Conservation (phyloP, 2,888 invertebrate species). For the Sericinus montela region DNA sequence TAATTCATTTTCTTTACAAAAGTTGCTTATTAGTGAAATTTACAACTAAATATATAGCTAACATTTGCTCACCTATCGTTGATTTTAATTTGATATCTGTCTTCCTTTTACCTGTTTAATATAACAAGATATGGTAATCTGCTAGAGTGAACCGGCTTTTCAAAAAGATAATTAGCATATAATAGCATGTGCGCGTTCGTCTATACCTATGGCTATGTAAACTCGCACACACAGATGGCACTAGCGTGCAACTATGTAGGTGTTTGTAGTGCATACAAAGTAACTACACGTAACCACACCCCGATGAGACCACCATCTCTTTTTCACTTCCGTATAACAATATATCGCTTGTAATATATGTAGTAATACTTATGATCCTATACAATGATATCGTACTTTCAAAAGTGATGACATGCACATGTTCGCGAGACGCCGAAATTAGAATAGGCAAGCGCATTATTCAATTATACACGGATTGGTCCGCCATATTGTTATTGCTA, state of each 20-base stretch:
- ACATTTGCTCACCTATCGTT: background rate
- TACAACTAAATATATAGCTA: background rate
- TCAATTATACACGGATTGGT: conserved; percentile 44
- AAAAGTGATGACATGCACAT: conserved; percentile 27
- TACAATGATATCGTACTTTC: conserved; percentile 39
- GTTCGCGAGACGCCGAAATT: conserved; percentile 39
- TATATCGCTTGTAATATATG: background rate
- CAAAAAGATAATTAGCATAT: conserved; percentile 60
- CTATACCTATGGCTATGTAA: conserved; percentile 30
- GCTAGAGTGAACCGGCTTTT: conserved; percentile 40
- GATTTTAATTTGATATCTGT: background rate
- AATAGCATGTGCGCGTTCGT: conserved; percentile 50
- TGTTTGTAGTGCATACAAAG: conserved; percentile 57
- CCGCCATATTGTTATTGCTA: conserved; percentile 64
- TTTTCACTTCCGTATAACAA: conserved; percentile 36
- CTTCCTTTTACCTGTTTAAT: conserved; percentile 28
- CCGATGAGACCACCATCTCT: conserved; percentile 53
- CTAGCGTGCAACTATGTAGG: conserved; percentile 54
- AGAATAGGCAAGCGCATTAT: conserved; percentile 48
- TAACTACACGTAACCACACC: conserved; percentile 66
- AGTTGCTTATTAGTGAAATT: background rate
- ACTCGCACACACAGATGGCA: conserved; percentile 27
- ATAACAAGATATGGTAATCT: conserved; percentile 36
- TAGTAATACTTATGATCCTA: conserved; percentile 40
- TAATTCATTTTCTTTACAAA: background rate